A percentile compares a stretch with the other conserved stretches of the same genome.
Conservation (phyloP, 2,888 invertebrate species). For the Colletes collaris region DNA sequence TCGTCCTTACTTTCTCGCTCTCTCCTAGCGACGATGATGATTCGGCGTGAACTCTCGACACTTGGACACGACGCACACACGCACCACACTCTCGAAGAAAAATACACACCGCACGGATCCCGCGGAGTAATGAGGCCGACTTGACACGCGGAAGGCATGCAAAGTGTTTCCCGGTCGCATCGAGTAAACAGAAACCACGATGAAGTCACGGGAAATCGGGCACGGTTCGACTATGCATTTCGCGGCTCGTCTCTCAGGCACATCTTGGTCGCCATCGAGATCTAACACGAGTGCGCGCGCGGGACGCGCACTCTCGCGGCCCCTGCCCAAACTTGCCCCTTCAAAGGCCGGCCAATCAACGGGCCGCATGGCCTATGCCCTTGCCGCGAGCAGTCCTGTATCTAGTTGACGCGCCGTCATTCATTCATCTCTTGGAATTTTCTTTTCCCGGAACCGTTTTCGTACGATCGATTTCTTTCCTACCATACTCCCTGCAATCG, state of each 20-base stretch:
- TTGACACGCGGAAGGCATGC: constrained; percentile 47
- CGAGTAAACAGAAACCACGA: constrained; percentile 41
- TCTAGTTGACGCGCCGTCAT: constrained; percentile 47
- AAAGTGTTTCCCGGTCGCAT: constrained; percentile 45
- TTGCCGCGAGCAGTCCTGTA: constrained; percentile 60
- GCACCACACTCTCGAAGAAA: constrained; percentile 55
- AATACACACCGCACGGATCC: constrained; percentile 45
- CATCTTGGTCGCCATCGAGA: constrained; percentile 72
- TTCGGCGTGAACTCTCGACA: constrained; percentile 66
- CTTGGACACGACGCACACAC: constrained; percentile 62
- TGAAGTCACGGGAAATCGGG: constrained; percentile 29
- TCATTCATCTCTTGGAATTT: constrained; percentile 48
- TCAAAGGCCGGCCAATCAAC: constrained; percentile 75
- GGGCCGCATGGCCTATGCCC: constrained; percentile 71
- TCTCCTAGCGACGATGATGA: constrained; percentile 54
- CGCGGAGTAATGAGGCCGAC: constrained; percentile 22
- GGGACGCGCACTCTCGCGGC: constrained; percentile 61
- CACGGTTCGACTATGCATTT: constrained; percentile 50
- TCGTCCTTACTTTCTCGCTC: constrained; percentile 53
- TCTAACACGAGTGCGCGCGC: constrained; percentile 67
- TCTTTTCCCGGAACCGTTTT: constrained; percentile 13
- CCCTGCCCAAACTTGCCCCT: constrained; percentile 49
- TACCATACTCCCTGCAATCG: background rate
- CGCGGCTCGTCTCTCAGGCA: constrained; percentile 61
- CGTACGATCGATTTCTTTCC: background rate